phyloP scores from a whole-genome alignment of 2,113 vertebrate genomes.

The Eubucco bourcierii region DNA sequence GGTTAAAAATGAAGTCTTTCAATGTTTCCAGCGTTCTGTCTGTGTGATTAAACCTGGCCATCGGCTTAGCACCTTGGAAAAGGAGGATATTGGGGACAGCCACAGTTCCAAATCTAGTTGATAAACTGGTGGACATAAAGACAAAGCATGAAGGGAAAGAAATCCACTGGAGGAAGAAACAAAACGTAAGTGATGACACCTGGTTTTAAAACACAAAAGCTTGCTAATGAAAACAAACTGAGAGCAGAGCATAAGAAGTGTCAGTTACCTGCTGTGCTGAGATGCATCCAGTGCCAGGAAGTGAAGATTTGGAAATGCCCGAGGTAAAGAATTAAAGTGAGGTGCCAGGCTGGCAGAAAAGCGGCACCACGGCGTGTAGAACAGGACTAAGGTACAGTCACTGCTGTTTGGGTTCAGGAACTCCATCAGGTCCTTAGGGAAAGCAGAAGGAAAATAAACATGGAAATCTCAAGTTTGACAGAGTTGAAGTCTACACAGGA shows the following conservation, averaged over 20 bases:
- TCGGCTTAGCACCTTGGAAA: constrained; percentile 97
- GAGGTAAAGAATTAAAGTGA: constrained; percentile 93
- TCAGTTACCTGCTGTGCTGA: constrained; percentile 92
- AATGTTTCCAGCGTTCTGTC: constrained; percentile 89
- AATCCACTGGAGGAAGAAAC: background rate
- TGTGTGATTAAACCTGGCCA: constrained; percentile 98
- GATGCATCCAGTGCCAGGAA: constrained; percentile 95
- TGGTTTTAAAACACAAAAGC: background rate
- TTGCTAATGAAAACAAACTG: background rate
- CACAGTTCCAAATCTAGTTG: constrained; percentile 95
- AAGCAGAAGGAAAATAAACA: background rate
- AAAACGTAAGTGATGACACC: background rate
- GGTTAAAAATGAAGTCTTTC: constrained; percentile 92
- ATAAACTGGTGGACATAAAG: constrained; percentile 82
- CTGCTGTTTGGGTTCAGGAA: constrained; percentile 90
- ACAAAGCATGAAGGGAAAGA: background rate
- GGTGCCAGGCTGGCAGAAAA: constrained; percentile 93
- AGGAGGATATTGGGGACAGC: constrained; percentile 97
- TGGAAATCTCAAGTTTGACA: background rate
- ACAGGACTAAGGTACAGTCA: constrained; percentile 92
- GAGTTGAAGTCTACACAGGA: background rate
- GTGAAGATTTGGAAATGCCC: constrained; percentile 90
- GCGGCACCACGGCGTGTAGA: constrained; percentile 94
- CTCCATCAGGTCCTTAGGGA: constrained; percentile 92
- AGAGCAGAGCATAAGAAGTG: background rate